Evolutionary conservation across 2,888 invertebrate species (phyloP), one percentile per base, ranked within the genome.

Genomic region (Drosophila seclusa): DNA sequence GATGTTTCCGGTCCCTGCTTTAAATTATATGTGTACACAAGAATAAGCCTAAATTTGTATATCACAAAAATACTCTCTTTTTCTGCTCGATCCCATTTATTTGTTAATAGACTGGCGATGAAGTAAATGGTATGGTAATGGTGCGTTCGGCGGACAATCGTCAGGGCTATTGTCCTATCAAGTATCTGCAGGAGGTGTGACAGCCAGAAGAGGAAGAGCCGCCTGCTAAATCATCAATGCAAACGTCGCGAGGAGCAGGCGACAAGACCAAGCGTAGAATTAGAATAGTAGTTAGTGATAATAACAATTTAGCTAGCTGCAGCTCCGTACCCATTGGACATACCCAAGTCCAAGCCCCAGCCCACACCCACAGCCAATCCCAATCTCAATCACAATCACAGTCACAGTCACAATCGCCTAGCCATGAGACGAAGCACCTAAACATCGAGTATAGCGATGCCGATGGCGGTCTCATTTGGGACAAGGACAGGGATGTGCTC

Each of bases 101-200:
- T 13, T 34, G 1, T 11, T 1, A 5, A 11, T 59, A 93, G 94
- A 95, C 97, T 11, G 98, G 98, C 3, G 98, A 98, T 78, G 98
- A 98, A 91, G 95, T 97, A 0, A 97, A 98, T 90, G 98, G 98
- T 32, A 98, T 98, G 95, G 97, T 98, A 74, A 97, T 97, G 96
- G 97, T 99, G 76, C 95, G 98, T 63, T 97, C 97, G 54, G 98
- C 98, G 0, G 97, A 98, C 91, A 98, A 97, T 94, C 97, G 97
- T 84, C 97, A 98, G 93, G 98, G 97, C 69, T 96, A 97, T 80
- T 99, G 98, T 93, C 98, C 98, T n/a, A 94, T 97, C 49, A 98
- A 98, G 93, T 99, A 98, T 92, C 95, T 99, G 74, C 97, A 98
- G 94, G 98, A 98, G 94, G 97, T 98, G 96, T 98, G 97, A 97